Percentiles rank a stretch among this genome's conserved stretches.
Evolutionary conservation across 2,113 vertebrate genomes (phyloP).

Genomic region (Galemys pyrenaicus): DNA sequence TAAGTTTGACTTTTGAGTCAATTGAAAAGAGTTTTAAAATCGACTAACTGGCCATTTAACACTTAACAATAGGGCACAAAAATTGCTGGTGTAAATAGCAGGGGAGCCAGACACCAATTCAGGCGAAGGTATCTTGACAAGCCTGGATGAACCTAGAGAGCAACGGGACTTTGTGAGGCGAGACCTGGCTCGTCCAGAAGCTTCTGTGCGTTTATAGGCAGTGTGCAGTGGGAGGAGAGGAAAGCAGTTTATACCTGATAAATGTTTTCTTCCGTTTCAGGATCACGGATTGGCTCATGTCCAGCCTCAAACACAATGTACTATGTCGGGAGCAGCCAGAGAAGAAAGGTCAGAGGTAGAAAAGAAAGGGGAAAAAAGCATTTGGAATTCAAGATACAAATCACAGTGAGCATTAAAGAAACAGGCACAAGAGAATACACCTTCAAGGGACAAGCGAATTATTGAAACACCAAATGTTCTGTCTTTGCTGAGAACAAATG

Average conservation of each 20-base stretch:
- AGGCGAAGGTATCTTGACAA: background rate
- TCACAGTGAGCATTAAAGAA: conserved; percentile 83
- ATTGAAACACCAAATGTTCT: conserved; percentile 53
- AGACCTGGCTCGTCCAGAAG: accelerated
- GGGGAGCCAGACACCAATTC: background rate
- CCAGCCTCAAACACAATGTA: conserved; percentile 99
- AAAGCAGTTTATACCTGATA: conserved; percentile 95
- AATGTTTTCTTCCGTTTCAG: conserved; percentile 99
- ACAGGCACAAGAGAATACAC: conserved; percentile 80
- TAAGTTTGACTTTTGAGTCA: background rate
- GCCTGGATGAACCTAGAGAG: background rate
- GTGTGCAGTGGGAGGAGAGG: conserved; percentile 51
- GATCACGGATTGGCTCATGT: conserved; percentile 99
- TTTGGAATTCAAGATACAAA: conserved; percentile 86
- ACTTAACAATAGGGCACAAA: background rate
- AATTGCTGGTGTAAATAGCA: background rate
- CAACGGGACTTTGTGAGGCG: background rate
- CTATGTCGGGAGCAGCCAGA: conserved; percentile 93
- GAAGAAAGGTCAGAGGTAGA: conserved; percentile 86
- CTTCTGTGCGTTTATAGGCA: background rate
- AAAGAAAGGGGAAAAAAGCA: conserved; percentile 84
- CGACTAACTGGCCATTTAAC: background rate
- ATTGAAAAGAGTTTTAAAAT: conserved; percentile 7
- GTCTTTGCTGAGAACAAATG: conserved; percentile 61
- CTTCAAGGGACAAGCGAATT: conserved; percentile 54